phyloP scores from a whole-genome alignment of 2,797 vertebrate genomes.

The Neostethus bicornis region DNA sequence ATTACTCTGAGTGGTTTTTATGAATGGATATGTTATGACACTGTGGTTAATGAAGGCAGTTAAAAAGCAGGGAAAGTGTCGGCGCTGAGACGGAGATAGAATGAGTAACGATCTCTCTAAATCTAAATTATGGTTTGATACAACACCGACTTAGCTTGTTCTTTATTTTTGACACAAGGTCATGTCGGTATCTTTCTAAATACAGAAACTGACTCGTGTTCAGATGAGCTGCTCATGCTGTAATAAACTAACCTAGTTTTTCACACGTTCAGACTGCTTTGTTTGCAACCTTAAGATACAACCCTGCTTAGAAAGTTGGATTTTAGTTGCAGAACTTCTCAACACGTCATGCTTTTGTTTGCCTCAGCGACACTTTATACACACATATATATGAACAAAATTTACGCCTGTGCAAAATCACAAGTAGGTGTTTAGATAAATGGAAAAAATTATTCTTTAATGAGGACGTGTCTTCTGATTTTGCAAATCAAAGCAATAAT shows the following conservation, averaged over 20 bases:
- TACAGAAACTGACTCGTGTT: slow-evolving; percentile 15
- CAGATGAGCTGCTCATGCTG: slow-evolving; percentile 8
- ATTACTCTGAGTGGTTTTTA: slow-evolving; percentile 35
- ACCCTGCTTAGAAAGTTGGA: background rate
- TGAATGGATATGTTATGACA: slow-evolving; percentile 48
- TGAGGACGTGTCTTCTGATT: slow-evolving; percentile 6
- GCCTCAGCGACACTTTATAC: too few relatives aligned
- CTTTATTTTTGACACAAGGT: slow-evolving; percentile 61
- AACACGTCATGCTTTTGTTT: background rate
- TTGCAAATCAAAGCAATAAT: slow-evolving; percentile 1
- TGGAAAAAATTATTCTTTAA: slow-evolving; percentile 8
- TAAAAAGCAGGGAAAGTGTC: slow-evolving; percentile 52
- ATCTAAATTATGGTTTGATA: slow-evolving; percentile 55
- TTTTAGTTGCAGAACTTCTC: background rate
- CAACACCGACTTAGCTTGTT: slow-evolving; percentile 56
- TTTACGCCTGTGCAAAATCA: background rate
- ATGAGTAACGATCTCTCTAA: slow-evolving; percentile 49
- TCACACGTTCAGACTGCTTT: slow-evolving; percentile 2
- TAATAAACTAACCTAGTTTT: slow-evolving; percentile 5
- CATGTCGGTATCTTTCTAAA: slow-evolving; percentile 29
- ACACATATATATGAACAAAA: background rate
- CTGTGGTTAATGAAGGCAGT: slow-evolving; percentile 57
- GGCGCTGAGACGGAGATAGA: slow-evolving; percentile 30
- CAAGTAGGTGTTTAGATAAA: background rate
- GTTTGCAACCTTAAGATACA: background rate